Conservation (phyloP, 2,113 vertebrate genomes). For the pig (Sus scrofa) region T2T-Sscrofa CM000812.6:70310501-70311000, state of each 20-base stretch:
- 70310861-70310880: not conserved
- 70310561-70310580: not conserved
- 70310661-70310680: not conserved
- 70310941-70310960: not conserved
- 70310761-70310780: not conserved
- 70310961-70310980: not conserved
- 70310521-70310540: not conserved
- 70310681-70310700: not conserved
- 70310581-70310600: not conserved
- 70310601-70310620: not conserved
- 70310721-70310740: not conserved
- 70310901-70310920: too few species aligned
- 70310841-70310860: not conserved
- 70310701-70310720: not conserved
- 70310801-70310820: not conserved
- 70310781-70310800: not conserved
- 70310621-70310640: not conserved
- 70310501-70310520: not conserved
- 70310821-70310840: not conserved
- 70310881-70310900: not conserved
- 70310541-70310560: not conserved
- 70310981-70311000: not conserved
- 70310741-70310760: constrained; percentile 10
- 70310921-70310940: not conserved
- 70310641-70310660: not conserved